These are phyloP conservation scores for Argentina silus DNA, from an alignment of 2,797 vertebrate species.

Conservation along the genomic window DNA sequence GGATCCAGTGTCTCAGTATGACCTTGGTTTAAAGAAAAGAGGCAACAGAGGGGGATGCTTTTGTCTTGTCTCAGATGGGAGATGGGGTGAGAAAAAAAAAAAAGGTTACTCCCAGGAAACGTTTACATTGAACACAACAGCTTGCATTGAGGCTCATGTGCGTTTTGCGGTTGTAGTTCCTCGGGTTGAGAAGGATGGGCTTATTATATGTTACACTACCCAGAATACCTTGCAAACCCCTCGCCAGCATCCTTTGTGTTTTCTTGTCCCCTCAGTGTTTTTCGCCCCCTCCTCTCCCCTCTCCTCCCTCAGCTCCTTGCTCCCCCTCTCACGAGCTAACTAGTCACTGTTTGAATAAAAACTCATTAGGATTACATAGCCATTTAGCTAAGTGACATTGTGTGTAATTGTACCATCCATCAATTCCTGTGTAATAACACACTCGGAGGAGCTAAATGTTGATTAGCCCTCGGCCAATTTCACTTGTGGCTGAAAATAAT, in stretches of 20 bases:
- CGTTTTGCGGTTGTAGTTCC: constrained; percentile 3
- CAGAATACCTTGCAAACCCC: constrained; percentile 7
- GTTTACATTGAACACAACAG: constrained; percentile 10
- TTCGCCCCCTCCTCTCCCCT: constrained; percentile 3
- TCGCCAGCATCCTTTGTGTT: constrained; percentile 8
- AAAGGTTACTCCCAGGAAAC: too few species aligned
- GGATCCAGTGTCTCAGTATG: constrained; percentile 41
- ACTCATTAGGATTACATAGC: constrained; percentile 83
- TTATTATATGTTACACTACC: constrained; percentile 30
- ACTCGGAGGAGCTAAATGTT: constrained; percentile 81
- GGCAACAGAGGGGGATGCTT: constrained; percentile 23
- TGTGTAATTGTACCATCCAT: constrained; percentile 85
- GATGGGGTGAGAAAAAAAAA: not conserved
- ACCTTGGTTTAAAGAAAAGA: constrained; percentile 43
- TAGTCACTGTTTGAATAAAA: constrained; percentile 81
- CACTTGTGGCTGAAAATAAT: constrained; percentile 65
- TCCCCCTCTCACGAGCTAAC: constrained; percentile 56
- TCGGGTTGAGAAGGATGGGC: constrained; percentile 21
- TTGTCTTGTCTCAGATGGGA: not conserved
- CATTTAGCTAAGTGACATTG: constrained; percentile 84
- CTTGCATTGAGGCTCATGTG: constrained; percentile 2
- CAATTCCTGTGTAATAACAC: constrained; percentile 81
- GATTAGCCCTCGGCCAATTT: constrained; percentile 79
- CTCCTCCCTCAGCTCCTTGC: constrained; percentile 5
- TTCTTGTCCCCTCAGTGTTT: constrained; percentile 15